Evolutionary conservation across 2,888 invertebrate genomes (phyloP), one percentile per base, ranked within the genome.

Genomic region (Aphidius colemani): DNA sequence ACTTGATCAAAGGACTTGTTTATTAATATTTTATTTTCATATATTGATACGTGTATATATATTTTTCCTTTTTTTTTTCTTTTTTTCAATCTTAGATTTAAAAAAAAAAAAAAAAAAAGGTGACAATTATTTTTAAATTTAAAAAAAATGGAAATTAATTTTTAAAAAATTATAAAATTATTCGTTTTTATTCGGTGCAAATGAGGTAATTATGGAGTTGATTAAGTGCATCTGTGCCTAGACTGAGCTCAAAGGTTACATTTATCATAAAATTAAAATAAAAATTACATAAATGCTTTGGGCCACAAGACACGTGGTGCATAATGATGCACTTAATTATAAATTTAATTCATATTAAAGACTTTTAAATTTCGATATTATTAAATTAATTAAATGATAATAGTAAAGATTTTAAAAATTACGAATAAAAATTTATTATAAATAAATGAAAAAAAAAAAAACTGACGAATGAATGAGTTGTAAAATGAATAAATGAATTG

Each of bases 231-330:
- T 46, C 18, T 30, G 72, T 73, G 78, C 77, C 78, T 76, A 77
- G 78, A 77, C 79, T 78, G 78, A 79, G 76, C 77, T 78, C 73
- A 70, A 67, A 67, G 63, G 65, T 68, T 64, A 50, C 30, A 30
- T 30, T 30, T 30, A 30, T 30, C 30, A 30, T 30, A 5, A 5
- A 18, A 18, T 3, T 18, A 18, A 18, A 30, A 5, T 30, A 30
- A 30, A 30, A 30, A 30, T 64, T 65, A 44, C 57, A 62, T 56
- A 69, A 63, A 65, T 63, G 65, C 57, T 63, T 67, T 59, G 69
- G 74, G 78, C 75, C 77, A 67, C 71, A 75, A 77, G 76, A 76
- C 77, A 75, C 71, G 77, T 77, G 79, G 78, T 72, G 74, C 71
- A 75, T 75, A 71, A 73, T 73, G 71, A 71, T 69, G 55, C 49